Evolutionary conservation across 2,797 vertebrate genomes (phyloP), one percentile per base, ranked within the genome.

Genomic region (Neosalanx taihuensis): DNA sequence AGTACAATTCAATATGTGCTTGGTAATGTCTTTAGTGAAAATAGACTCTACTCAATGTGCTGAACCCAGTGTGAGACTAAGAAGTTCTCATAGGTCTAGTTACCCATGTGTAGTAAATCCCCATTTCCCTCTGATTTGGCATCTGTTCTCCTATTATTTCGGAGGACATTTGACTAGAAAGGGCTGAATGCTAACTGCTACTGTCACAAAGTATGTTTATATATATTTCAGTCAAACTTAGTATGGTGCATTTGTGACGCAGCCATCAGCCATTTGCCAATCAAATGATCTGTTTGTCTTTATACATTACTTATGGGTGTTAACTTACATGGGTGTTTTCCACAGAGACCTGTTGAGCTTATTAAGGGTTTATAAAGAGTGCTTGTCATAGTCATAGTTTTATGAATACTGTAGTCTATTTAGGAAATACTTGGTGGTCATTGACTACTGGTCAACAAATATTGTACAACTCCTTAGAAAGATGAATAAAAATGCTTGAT

Each of bases 171-270:
- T 6, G 17, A 31, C 30, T 20, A 12, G 56, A 26, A 71, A 73
- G 41, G 69, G 35, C 15, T 72, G 63, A 72, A 58, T 20, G 2
- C 62, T 59, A 61, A 70, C 20, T 33, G 61, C 7, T 58, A 62
- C 67, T 72, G 33, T 65, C 71, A 67, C 51, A 41, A 57, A 49
- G 46, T 58, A 31, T 58, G 70, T 75, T 49, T 58, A 66, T 80
- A 69, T 78, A n/a, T 76, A 51, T 75, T 71, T 67, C 18, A 59
- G 37, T 72, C 67, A 80, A 37, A 37, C 30, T 65, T 65, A 46
- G 37, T 41, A 41, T 41, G 37, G 37, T 41, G 37, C 6, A 41
- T 41, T 41, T 41, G 6, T 41, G 37, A 41, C 9, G 6, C 37
- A 41, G 10, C 10, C 10, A 41, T 41, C 37, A 41, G 10, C 9